Base-by-base conservation (phyloP, 2,113 vertebrate genomes). In the Catharus minimus region DNA sequence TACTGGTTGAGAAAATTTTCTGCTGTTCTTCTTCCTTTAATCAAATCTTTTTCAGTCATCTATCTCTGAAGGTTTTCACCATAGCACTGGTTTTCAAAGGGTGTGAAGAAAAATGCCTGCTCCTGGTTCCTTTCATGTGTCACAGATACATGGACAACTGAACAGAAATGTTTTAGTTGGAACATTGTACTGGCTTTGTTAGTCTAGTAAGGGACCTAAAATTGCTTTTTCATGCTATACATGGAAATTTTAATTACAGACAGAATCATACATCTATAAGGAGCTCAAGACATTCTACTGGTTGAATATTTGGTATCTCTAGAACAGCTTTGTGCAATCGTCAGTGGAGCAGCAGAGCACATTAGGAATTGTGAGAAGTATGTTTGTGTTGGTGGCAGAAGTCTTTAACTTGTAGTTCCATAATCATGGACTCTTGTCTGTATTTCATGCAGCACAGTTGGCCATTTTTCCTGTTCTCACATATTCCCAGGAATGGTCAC, bases 91-190 rank as follows among this genome's bases (percentile, higher is more conserved):
- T 57, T 12, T 83, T 73, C 39, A 39, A n/a, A 46, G 11, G 12
- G 14, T 49, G 3, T 43, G 28, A 78, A 26, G 23, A 38, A 32
- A 57, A 57, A 38, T 23, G 15, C 15, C 53, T 82, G 24, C 15
- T 3, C 21, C 66, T 15, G 10, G 0, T 58, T 85, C 44, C 57
- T 64, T 75, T 47, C 11, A 7, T 0, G 2, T 7, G 7, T 12
- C 55, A 64, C 14, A 21, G 47, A 26, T 23, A 9, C 38, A 38
- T 3, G 43, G 32, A 47, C 27, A 57, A 15, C 41, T 44, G 46
- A 78, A 41, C 10, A 47, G 21, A 69, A 61, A 7, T 61, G 8
- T 39, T 72, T 55, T 56, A 39, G 14, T 8, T 61, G 32, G 33
- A 82, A 28, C 24, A 7, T 27, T 65, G 7, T 65, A 17, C 44